These are phyloP conservation scores for Brachirus orientalis DNA, from an alignment of 2,113 vertebrate genomes.

Conservation along the genomic window DNA sequence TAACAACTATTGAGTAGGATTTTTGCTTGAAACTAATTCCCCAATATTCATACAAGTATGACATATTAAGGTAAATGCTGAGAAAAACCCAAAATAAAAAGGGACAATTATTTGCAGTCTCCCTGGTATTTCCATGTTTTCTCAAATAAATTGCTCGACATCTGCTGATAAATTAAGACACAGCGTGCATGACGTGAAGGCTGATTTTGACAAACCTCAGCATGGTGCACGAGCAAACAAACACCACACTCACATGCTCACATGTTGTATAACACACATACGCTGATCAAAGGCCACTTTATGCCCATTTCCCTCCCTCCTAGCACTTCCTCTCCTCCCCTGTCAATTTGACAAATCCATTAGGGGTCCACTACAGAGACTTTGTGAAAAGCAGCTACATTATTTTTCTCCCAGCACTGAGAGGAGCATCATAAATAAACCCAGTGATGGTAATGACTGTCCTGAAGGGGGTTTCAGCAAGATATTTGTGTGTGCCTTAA, in stretches of 20 bases:
- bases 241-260: not conserved
- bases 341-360: conserved; percentile 69
- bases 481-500: conserved; percentile 18
- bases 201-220: not conserved
- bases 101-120: conserved; percentile 4
- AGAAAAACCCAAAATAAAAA: not conserved
- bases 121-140: not conserved
- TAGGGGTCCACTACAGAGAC: conserved; percentile 61
- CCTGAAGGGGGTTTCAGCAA: conserved; percentile 24
- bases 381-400: conserved; percentile 60
- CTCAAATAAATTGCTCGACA: not conserved
- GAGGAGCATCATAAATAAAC: conserved; percentile 49
- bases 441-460: conserved; percentile 47
- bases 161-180: conserved; percentile 7
- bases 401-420: conserved; percentile 34
- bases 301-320: conserved; percentile 33
- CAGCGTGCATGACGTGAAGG: conserved; percentile 12
- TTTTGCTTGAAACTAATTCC: too few species aligned
- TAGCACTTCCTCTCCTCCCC: conserved; percentile 30
- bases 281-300: conserved; percentile 46
- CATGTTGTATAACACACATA: conserved; percentile 11
- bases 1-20: too few species aligned
- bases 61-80: conserved; percentile 1
- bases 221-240: not conserved
- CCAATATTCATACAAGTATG: not conserved